Conservation (phyloP, 2,113 vertebrate species). For the Otis tarda region DNA sequence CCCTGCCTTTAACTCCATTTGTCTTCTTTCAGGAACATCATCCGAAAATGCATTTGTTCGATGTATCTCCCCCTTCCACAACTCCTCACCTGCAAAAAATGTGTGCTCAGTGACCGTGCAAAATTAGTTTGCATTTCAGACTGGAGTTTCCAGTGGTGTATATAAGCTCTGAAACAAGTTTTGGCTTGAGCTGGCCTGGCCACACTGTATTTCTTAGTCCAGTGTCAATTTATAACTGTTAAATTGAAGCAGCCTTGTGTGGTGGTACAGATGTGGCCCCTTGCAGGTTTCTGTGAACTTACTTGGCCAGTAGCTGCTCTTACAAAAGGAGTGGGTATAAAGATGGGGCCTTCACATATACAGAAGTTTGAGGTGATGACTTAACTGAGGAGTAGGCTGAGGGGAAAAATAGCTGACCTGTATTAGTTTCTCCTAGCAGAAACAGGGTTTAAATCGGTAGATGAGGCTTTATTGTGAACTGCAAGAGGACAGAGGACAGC, state of each 20-base stretch:
- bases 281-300: neutral
- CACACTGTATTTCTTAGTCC: neutral
- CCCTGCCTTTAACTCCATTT: neutral
- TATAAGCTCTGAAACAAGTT: neutral
- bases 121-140: neutral
- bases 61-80: neutral
- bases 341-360: neutral
- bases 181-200: neutral
- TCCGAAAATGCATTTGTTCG: neutral
- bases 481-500: neutral
- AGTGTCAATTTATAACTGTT: neutral
- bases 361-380: neutral
- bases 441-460: neutral
- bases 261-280: neutral
- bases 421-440: neutral
- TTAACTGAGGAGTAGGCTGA: neutral
- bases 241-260: neutral
- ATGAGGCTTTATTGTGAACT: neutral
- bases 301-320: neutral
- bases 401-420: neutral
- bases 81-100: neutral
- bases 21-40: neutral
- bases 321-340: neutral
- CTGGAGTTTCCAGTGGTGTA: neutral
- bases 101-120: neutral